A percentile compares a stretch with the other conserved stretches of the same genome.
Conservation (phyloP, 2,888 invertebrate genomes). For the Leptothorax acervorum region DNA sequence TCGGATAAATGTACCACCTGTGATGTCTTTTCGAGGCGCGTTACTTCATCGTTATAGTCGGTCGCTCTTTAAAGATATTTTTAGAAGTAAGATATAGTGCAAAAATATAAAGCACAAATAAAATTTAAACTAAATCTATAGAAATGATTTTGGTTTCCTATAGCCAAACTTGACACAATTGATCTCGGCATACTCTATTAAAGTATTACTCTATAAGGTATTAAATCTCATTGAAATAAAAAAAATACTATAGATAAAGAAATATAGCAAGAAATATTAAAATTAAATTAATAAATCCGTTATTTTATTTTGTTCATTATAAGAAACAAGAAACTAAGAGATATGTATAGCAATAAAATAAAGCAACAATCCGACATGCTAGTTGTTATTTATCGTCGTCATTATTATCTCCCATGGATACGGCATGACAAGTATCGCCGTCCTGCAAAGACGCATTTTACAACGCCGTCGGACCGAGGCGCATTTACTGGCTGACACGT, state of each 20-base stretch:
- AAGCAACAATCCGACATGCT: neutral
- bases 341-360: slow-evolving; percentile 1
- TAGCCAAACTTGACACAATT: neutral
- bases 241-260: neutral
- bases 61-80: neutral
- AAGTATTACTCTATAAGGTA: neutral
- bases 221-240: neutral
- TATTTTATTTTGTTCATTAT: neutral
- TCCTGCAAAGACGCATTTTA: slow-evolving; percentile 31
- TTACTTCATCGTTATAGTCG: neutral
- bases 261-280: neutral
- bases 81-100: neutral
- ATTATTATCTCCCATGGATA: slow-evolving; percentile 34
- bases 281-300: neutral
- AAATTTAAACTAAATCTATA: neutral
- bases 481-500: slow-evolving; percentile 23
- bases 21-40: neutral
- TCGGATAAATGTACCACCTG: slow-evolving; percentile 12
- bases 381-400: slow-evolving; percentile 34
- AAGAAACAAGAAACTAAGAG: neutral
- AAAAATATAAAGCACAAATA: slow-evolving; percentile 2
- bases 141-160: neutral
- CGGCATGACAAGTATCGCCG: neutral
- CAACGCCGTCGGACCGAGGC: neutral
- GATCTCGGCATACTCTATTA: neutral